A percentile compares a stretch with the other conserved stretches of the same genome.
Conservation (phyloP, 2,797 vertebrate species). For the Cossypha heuglini region DNA sequence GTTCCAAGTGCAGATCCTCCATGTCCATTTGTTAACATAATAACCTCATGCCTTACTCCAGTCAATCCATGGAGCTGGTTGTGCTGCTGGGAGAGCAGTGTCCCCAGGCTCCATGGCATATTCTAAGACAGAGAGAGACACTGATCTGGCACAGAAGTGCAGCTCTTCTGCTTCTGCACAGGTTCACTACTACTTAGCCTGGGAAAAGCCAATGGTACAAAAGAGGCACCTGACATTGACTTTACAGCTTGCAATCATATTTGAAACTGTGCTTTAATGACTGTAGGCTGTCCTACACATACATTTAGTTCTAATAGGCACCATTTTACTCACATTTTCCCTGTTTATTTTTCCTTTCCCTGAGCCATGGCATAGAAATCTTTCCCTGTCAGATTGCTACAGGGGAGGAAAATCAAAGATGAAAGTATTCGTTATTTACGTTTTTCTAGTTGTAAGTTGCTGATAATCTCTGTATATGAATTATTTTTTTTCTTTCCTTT, state of each 20-base stretch:
- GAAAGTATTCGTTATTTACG: background rate
- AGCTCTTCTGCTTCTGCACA: background rate
- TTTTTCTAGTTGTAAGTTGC: background rate
- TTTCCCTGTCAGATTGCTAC: background rate
- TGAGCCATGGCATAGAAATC: background rate
- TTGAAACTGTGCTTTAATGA: conserved; percentile 22
- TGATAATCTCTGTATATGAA: background rate
- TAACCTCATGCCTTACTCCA: background rate
- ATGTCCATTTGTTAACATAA: background rate
- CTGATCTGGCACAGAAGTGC: background rate
- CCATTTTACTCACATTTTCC: background rate
- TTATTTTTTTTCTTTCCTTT: background rate
- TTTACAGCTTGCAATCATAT: background rate
- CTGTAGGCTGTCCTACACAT: background rate
- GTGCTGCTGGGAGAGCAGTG: background rate
- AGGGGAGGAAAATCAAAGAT: background rate
- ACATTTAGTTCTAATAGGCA: background rate
- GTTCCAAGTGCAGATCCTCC: background rate
- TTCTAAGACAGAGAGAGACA: background rate
- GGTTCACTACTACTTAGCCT: background rate
- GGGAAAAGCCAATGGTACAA: background rate
- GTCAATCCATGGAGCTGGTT: background rate
- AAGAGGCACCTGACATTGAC: background rate
- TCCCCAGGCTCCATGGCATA: background rate
- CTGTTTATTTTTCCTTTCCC: conserved; percentile 18